A percentile compares a stretch with the other conserved stretches of the same genome.
These are phyloP conservation scores for Halcyon smyrnensis DNA, from an alignment of 2,797 vertebrate species.

Conservation along the genomic window DNA sequence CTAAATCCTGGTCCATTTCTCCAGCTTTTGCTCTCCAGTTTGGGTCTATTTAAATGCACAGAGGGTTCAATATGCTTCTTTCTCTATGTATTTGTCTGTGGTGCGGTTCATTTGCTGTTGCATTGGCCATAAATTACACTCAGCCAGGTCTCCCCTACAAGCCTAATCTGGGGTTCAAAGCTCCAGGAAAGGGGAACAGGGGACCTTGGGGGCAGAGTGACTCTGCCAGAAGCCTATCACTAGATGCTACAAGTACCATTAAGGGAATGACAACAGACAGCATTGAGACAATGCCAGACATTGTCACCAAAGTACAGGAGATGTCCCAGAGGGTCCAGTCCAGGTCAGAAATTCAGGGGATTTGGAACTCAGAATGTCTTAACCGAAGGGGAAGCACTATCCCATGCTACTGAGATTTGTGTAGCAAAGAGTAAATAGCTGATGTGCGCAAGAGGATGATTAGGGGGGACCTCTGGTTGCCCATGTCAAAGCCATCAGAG, in stretches of 20 bases:
- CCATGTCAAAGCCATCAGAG: accelerated
- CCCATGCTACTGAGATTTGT: not conserved
- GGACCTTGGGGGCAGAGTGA: not conserved
- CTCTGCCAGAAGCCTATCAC: not conserved
- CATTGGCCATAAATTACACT: not conserved
- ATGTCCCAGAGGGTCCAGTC: not conserved
- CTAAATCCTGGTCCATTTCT: not conserved
- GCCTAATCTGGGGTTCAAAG: not conserved
- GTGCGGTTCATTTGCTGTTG: not conserved
- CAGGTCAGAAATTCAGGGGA: not conserved
- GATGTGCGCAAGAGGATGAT: not conserved
- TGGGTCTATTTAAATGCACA: not conserved
- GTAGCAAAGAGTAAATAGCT: not conserved
- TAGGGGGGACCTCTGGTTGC: too few species aligned
- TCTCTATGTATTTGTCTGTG: not conserved
- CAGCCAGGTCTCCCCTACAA: not conserved
- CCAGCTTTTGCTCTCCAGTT: not conserved
- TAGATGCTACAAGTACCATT: not conserved
- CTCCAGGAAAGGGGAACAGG: not conserved
- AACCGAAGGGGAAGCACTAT: not conserved
- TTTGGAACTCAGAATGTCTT: not conserved
- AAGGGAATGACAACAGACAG: not conserved
- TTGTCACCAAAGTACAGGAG: not conserved
- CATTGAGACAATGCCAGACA: not conserved
- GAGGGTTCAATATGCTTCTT: not conserved